A percentile compares a stretch with the other conserved stretches of the same genome.
phyloP scores from a whole-genome alignment of 2,113 vertebrate genomes.

The Ctenodactylus gundi region DNA sequence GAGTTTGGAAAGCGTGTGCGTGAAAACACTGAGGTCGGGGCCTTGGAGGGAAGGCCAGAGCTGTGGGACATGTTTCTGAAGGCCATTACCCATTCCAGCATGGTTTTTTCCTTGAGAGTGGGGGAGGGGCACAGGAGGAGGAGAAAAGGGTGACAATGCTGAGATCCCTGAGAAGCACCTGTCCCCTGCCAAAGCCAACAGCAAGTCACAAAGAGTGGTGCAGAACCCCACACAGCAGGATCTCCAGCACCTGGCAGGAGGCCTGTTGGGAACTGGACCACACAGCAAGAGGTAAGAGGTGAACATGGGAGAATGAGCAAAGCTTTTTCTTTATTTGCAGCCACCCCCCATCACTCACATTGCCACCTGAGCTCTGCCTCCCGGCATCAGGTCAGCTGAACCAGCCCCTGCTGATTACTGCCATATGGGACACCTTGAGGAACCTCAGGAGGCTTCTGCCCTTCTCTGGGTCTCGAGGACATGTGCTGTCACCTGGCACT shows the following conservation, averaged over 20 bases:
- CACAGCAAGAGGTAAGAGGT: too few relatives aligned
- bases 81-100: background rate
- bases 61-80: too few relatives aligned
- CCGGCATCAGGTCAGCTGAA: too few relatives aligned
- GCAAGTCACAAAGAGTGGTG: background rate
- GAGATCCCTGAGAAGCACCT: background rate
- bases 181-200: background rate
- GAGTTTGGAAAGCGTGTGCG: background rate
- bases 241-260: too few relatives aligned
- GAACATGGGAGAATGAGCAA: too few relatives aligned
- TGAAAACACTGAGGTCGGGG: background rate
- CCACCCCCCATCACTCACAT: too few relatives aligned
- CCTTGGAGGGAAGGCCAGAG: background rate
- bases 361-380: too few relatives aligned
- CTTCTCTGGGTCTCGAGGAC: background rate
- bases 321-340: too few relatives aligned
- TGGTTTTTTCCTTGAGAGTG: background rate
- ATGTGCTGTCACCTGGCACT: background rate
- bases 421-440: accelerated
- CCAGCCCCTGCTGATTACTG: too few relatives aligned
- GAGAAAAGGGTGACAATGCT: accelerated
- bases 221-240: background rate
- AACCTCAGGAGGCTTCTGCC: background rate
- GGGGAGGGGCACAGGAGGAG: background rate
- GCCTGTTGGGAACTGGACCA: too few relatives aligned